A percentile compares a stretch with the other conserved stretches of the same genome.
These are phyloP conservation scores for Sinelater perroti DNA, from an alignment of 2,888 invertebrate species.

Conservation along the genomic window DNA sequence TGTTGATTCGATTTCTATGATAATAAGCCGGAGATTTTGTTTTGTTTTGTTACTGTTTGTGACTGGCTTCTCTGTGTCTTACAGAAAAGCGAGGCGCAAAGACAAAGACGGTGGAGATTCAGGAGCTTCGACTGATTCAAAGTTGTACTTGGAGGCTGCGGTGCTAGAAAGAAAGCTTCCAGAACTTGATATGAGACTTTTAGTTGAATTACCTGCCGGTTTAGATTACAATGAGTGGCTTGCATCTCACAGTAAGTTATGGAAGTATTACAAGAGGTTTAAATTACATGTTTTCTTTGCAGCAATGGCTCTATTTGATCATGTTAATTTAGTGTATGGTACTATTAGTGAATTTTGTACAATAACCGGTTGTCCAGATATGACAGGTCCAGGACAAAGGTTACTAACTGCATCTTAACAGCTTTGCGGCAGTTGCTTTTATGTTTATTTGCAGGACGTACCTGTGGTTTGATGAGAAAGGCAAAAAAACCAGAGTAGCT, in stretches of 20 bases:
- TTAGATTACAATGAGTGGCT: conserved; percentile 99
- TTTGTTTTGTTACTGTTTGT: too few species aligned
- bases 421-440: too few species aligned
- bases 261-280: background rate
- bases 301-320: conserved; percentile 98
- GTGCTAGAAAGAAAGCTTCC: conserved; percentile 93
- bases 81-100: conserved; percentile 96
- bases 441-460: conserved; percentile 78
- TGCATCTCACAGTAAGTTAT: conserved; percentile 94
- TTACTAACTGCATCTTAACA: conserved; percentile 57
- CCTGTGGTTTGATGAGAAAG: conserved; percentile 98
- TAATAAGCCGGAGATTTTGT: too few species aligned
- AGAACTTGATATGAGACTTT: conserved; percentile 91
- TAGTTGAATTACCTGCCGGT: conserved; percentile 94
- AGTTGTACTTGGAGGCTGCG: conserved; percentile 94
- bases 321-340: conserved; percentile 98
- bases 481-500: conserved; percentile 96
- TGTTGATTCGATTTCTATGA: conserved; percentile 48
- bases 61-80: too few species aligned
- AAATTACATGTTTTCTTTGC: conserved; percentile 53
- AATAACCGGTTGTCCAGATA: conserved; percentile 92
- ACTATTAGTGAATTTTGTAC: conserved; percentile 99
- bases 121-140: conserved; percentile 80
- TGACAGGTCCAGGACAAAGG: conserved; percentile 96
- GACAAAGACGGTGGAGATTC: conserved; percentile 84